Base-by-base conservation (phyloP, 2,113 vertebrate genomes). In the Coryphaenoides rupestris region DNA sequence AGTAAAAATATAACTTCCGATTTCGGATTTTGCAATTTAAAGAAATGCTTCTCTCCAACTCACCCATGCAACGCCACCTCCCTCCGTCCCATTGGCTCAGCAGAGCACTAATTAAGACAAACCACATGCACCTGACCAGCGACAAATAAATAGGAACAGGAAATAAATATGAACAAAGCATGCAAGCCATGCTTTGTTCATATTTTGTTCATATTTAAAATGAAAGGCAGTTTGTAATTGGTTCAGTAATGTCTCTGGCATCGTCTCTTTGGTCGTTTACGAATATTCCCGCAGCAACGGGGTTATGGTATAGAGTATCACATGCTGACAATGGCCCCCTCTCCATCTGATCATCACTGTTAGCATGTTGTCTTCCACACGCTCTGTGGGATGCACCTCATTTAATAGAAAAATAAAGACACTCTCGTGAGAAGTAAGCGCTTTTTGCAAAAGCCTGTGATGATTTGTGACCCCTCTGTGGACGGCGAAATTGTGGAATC, bases 231-330 rank as follows among this genome's bases (percentile, higher is more conserved):
- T 79, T 81, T 58, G 75, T n/a, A n/a, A 91, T 88, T 75, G 73
- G 75, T 77, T 87, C 88, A 90, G 84, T 83, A 82, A 87, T 72
- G 75, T 86, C 81, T 82, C 74, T 79, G 85, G 84, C 80, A 86
- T n/a, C n/a, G n/a, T n/a, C 84, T 75, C 69, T 72, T 59, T 21
- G 57, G 68, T 85, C 83, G 83, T 88, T 89, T 89, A 85, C 72
- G 64, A 68, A 72, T 80, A 79, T 82, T 73, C 80, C 66, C 19
- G 9, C 74, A 75, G 80, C 82, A 85, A 70, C 84, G 80, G 81
- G 76, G 80, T n/a, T 76, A 85, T 74, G 71, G 72, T 24, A 64
- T 61, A 75, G 84, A 83, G 81, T 68, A 79, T 82, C 65, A 69
- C 79, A 64, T 75, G 85, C 75, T 78, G 78, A 78, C 79, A 79